Percentiles rank a stretch among this genome's conserved stretches.
Evolutionary conservation across 2,113 vertebrate species (phyloP).

Genomic region (Corvus moneduloides): DNA sequence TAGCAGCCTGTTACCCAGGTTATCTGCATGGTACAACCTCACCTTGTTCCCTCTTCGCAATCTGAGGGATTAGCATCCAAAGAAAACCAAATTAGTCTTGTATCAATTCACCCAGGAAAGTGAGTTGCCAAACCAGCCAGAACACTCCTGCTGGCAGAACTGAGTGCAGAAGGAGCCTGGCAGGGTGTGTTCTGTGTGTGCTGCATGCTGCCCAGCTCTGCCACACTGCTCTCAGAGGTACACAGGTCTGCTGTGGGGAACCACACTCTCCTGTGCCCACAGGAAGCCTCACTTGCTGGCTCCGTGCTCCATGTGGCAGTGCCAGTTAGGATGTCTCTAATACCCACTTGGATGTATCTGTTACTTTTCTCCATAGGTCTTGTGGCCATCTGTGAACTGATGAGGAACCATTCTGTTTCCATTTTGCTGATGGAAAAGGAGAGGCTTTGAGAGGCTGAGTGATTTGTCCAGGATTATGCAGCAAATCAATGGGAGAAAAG

Average conservation of each 20-base stretch:
- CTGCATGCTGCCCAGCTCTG: background rate
- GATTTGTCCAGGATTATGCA: background rate
- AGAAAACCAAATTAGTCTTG: background rate
- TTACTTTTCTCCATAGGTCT: background rate
- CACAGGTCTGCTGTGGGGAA: accelerated
- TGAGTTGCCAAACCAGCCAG: background rate
- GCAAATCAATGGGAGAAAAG: background rate
- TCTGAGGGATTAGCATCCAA: background rate
- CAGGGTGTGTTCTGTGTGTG: background rate
- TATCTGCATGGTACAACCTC: background rate
- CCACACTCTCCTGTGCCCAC: background rate
- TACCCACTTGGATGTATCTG: background rate
- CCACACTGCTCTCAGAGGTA: background rate
- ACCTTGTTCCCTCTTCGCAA: background rate
- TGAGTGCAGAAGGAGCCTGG: background rate
- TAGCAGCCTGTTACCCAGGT: background rate
- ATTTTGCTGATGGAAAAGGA: background rate
- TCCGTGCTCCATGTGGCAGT: background rate
- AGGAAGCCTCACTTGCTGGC: background rate
- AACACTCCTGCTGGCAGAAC: background rate
- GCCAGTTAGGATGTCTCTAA: background rate
- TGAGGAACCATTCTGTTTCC: background rate
- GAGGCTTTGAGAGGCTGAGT: background rate
- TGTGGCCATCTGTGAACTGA: background rate
- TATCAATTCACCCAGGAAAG: background rate